Evolutionary conservation across 1,140 invertebrate species (phyloP).

Genomic region (Argopecten irradians): DNA sequence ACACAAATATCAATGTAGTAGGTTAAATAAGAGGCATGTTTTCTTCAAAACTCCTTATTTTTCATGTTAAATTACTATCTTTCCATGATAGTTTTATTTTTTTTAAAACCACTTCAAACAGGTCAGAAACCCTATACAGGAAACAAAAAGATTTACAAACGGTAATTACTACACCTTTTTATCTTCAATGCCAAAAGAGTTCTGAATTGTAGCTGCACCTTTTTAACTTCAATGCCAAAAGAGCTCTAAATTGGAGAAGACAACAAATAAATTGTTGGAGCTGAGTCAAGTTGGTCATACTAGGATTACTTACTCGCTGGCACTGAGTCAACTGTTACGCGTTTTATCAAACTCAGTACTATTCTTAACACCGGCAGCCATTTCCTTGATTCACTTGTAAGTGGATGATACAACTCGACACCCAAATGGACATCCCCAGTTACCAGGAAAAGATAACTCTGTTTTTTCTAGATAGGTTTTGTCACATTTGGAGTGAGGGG

Average conservation of each 20-base stretch:
- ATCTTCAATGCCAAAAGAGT: conserved; percentile 15
- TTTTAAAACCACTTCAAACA: conserved; percentile 4
- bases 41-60: neutral
- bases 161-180: conserved; percentile 22
- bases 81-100: neutral
- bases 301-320: neutral
- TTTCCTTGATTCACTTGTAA: neutral
- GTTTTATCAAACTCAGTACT: neutral
- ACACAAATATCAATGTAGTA: neutral
- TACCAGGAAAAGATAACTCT: neutral
- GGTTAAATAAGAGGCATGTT: neutral
- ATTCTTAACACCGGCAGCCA: neutral
- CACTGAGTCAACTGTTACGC: neutral
- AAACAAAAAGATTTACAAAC: neutral
- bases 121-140: neutral
- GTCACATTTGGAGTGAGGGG: neutral
- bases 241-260: neutral
- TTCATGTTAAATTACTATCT: neutral
- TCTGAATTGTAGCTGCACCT: conserved; percentile 9
- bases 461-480: conserved; percentile 4
- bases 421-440: neutral
- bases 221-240: conserved; percentile 16
- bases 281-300: neutral
- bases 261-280: neutral
- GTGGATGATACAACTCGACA: neutral